Evolutionary conservation across 1,140 invertebrate genomes (phyloP).

Genomic region (Drosophila trapezifrons): DNA sequence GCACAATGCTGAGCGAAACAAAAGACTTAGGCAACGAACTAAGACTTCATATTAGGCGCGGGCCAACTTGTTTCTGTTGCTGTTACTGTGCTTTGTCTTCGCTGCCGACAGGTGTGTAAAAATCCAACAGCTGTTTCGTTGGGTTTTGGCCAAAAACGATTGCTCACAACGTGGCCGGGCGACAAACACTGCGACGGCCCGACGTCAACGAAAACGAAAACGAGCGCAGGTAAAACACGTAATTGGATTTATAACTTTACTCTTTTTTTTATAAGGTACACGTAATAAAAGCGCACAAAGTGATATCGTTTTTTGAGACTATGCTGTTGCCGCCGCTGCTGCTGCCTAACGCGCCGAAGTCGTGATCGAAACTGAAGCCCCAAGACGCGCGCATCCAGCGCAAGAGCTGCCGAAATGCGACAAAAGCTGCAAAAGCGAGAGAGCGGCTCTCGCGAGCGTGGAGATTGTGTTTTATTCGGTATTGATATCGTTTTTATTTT

Average conservation of each 20-base stretch:
- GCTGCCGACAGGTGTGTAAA: constrained; percentile 19
- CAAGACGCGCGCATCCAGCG: constrained; percentile 35
- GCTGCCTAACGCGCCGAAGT: constrained; percentile 68
- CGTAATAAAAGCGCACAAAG: constrained; percentile 51
- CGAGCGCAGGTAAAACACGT: constrained; percentile 59
- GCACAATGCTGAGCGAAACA: constrained; percentile 51
- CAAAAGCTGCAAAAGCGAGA: constrained; percentile 34
- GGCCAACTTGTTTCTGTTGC: constrained; percentile 16
- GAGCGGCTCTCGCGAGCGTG: constrained; percentile 4
- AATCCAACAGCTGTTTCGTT: constrained; percentile 45
- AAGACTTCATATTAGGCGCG: constrained; percentile 56
- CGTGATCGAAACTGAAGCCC: constrained; percentile 75
- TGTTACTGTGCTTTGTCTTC: constrained; percentile 14
- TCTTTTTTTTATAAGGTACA: constrained; percentile 41
- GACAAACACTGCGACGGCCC: constrained; percentile 22
- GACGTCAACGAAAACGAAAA: constrained; percentile 20
- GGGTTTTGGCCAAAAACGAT: constrained; percentile 30
- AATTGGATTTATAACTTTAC: constrained; percentile 65
- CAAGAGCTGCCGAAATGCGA: constrained; percentile 62
- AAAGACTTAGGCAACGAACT: constrained; percentile 77
- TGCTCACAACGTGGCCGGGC: constrained; percentile 41
- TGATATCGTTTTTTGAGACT: constrained; percentile 26
- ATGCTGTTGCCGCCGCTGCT: constrained; percentile 18
- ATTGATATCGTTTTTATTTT: constrained; percentile 45
- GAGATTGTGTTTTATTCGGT: constrained; percentile 21